Conservation (phyloP, 2,113 vertebrate species). For the Glaucomys volans region DNA sequence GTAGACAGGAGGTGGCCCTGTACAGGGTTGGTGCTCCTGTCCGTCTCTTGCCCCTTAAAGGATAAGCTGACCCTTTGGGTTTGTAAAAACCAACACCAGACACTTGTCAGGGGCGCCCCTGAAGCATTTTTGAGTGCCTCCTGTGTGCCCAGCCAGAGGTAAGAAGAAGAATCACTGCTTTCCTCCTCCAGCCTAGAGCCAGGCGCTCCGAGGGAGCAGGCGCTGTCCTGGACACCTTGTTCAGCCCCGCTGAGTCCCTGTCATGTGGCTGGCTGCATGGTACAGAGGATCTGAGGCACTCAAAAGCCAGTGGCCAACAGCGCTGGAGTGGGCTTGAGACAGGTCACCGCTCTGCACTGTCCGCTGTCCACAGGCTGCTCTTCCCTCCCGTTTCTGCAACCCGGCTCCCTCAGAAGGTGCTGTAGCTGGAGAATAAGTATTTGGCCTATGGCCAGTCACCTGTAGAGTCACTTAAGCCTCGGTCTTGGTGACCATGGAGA, state of each 20-base stretch:
- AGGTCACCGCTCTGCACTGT: background rate
- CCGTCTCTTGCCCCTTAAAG: background rate
- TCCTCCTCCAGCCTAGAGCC: background rate
- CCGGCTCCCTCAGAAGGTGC: fast-evolving
- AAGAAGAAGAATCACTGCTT: background rate
- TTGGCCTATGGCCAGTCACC: background rate
- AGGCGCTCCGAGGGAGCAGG: too few species aligned
- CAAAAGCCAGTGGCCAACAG: background rate
- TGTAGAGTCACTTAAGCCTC: background rate
- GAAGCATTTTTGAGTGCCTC: background rate
- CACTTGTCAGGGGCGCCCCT: background rate
- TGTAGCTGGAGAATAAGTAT: background rate
- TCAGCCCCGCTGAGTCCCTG: background rate
- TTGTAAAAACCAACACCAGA: background rate
- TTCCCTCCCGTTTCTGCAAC: background rate
- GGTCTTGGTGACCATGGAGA: background rate
- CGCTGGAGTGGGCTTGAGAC: background rate
- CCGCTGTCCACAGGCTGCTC: background rate
- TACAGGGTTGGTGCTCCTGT: background rate
- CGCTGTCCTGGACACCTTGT: background rate
- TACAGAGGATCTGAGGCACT: background rate
- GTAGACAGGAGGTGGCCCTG: background rate
- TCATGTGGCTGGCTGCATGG: background rate
- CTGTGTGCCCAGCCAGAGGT: background rate
- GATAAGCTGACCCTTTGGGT: background rate